Evolutionary conservation across 2,888 invertebrate genomes (phyloP).

Genomic region (Lissocephala sabroskyi): DNA sequence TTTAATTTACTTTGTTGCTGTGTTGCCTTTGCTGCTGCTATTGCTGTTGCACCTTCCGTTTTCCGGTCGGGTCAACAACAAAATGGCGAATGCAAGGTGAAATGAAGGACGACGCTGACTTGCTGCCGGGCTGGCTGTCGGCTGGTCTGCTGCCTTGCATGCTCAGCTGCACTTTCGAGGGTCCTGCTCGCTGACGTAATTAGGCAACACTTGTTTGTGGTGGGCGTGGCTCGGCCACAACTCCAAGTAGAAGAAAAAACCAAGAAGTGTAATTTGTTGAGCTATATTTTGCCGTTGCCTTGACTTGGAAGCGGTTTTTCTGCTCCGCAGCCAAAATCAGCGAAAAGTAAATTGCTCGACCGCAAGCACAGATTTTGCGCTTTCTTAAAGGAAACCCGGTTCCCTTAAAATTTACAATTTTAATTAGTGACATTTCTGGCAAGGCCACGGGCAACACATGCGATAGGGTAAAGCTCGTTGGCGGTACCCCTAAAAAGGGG

Average conservation of each 20-base stretch:
- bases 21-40: slow-evolving; percentile 21
- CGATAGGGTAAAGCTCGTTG: too few species aligned
- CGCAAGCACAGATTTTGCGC: slow-evolving; percentile 8
- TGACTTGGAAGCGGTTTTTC: slow-evolving; percentile 19
- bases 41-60: slow-evolving; percentile 35
- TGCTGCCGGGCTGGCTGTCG: too few species aligned
- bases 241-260: slow-evolving; percentile 23
- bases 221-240: too few species aligned
- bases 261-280: slow-evolving; percentile 58
- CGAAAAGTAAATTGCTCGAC: slow-evolving; percentile 22
- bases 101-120: slow-evolving; percentile 41
- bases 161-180: slow-evolving; percentile 48
- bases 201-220: slow-evolving; percentile 52
- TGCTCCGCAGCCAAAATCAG: background rate
- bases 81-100: slow-evolving; percentile 36
- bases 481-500: too few species aligned
- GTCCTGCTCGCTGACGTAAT: slow-evolving; percentile 48
- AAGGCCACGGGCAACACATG: too few species aligned
- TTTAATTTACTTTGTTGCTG: slow-evolving; percentile 26
- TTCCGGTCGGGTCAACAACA: slow-evolving; percentile 41
- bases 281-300: slow-evolving; percentile 44
- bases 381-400: slow-evolving; percentile 39
- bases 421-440: slow-evolving; percentile 34
- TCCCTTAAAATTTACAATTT: slow-evolving; percentile 50
- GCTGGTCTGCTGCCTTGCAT: slow-evolving; percentile 27